Evolutionary conservation across 2,113 vertebrate genomes (phyloP).

Genomic region (Grallaria varia): DNA sequence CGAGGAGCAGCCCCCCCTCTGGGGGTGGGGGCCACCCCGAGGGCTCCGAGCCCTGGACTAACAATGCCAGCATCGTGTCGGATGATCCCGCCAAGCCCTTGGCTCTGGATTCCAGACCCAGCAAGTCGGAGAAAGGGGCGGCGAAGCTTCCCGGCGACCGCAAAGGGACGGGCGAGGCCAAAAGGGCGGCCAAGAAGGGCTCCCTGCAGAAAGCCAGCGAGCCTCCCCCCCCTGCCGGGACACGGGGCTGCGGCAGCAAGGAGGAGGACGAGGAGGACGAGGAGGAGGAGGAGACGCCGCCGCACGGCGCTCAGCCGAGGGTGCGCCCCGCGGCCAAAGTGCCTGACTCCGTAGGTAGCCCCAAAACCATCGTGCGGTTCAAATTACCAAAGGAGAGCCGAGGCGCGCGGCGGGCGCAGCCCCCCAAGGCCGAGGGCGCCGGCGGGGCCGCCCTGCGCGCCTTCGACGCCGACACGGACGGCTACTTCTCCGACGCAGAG

Average conservation of each 20-base stretch:
- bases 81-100: constrained; percentile 64
- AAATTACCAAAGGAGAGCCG: constrained; percentile 82
- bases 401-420: constrained; percentile 65
- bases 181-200: constrained; percentile 68
- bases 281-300: constrained; percentile 50
- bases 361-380: constrained; percentile 74
- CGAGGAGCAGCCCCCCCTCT: constrained; percentile 26
- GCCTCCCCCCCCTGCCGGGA: constrained; percentile 77
- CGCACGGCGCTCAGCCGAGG: constrained; percentile 24
- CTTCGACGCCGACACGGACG: constrained; percentile 84
- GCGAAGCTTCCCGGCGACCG: constrained; percentile 39
- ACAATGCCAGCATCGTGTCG: constrained; percentile 40
- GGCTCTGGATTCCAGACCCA: constrained; percentile 49
- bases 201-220: constrained; percentile 78
- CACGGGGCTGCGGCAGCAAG: constrained; percentile 46
- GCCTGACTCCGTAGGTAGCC: constrained; percentile 75
- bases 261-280: constrained; percentile 64
- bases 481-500: constrained; percentile 92
- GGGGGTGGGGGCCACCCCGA: constrained; percentile 29
- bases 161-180: constrained; percentile 43
- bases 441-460: constrained; percentile 58
- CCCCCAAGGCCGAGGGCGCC: constrained; percentile 58
- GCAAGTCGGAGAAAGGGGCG: constrained; percentile 63
- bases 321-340: constrained; percentile 75
- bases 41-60: constrained; percentile 63